A percentile compares a stretch with the other conserved stretches of the same genome.
Conservation (phyloP, 2,113 vertebrate species). For the Macroglossus sobrinus region DNA sequence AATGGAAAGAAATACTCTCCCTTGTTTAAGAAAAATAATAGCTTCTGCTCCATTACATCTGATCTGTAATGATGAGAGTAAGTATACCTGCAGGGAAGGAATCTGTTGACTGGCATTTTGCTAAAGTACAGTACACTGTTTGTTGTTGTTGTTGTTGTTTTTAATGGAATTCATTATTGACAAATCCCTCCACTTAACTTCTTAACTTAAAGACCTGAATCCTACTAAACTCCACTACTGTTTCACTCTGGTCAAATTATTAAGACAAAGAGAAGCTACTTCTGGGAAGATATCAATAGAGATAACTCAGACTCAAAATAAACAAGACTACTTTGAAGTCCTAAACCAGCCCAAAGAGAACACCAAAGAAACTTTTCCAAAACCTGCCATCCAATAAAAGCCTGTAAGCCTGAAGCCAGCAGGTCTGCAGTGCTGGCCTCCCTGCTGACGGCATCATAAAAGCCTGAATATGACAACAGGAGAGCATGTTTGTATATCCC, state of each 20-base stretch:
- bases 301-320: constrained; percentile 72
- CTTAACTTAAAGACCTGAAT: constrained; percentile 83
- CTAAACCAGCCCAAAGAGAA: constrained; percentile 48
- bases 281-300: constrained; percentile 78
- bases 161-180: constrained; percentile 80
- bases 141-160: neutral
- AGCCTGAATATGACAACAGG: constrained; percentile 57
- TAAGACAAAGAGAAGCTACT: constrained; percentile 80
- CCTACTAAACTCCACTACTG: constrained; percentile 75
- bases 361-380: constrained; percentile 73
- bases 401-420: constrained; percentile 71
- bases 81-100: constrained; percentile 80
- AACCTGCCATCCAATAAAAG: constrained; percentile 62
- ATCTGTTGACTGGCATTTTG: constrained; percentile 81
- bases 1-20: constrained; percentile 76
- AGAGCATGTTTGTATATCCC: constrained; percentile 43
- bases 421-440: constrained; percentile 67
- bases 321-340: constrained; percentile 57
- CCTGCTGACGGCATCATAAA: constrained; percentile 65
- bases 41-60: constrained; percentile 87
- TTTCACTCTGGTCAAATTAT: constrained; percentile 76
- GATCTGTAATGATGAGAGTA: constrained; percentile 82
- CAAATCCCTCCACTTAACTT: constrained; percentile 84
- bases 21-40: constrained; percentile 84
- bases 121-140: constrained; percentile 55